Base-by-base conservation (phyloP, 1,140 invertebrate species). In the Drosophila mojavensis region DNA sequence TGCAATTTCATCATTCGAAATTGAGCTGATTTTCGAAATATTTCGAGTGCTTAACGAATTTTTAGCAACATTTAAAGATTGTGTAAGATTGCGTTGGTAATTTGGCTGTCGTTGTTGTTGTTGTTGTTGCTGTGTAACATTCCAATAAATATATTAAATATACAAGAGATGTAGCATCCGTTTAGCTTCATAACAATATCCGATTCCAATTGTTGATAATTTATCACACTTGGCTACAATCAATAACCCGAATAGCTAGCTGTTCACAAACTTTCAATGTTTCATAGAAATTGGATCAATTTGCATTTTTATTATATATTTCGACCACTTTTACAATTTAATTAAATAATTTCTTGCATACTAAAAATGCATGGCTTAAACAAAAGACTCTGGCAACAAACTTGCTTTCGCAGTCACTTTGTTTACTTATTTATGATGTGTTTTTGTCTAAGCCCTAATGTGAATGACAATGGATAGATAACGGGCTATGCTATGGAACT, bases 1-100 rank as follows among this genome's bases (percentile, higher is more conserved):
- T 81, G 66, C 63, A 77, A 84, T 88, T 89, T 89, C 81, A 89
- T 90, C 85, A 89, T 78, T 74, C 61, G 26, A 78, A 89, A 90
- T 89, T 89, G 71, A 56, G 48, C 45, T 20, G 69, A 67, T 73
- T 75, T 75, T 75, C 47, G 60, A 83, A 73, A 68, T 68, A 50
- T 30, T 36, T 64, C 48, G 59, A 43, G 15, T 70, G 70, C 67
- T 70, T 53, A 69, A 51, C 26, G 28, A 56, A 39, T 47, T 68
- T 26, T 20, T 67, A 74, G 75, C 30, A 63, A 30, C 63, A 45
- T 48, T 60, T 61, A 39, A 9, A 72, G 63, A 47, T 64, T 66
- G 64, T 47, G 43, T 50, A 47, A 36, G 69, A 73, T 24, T 24
- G 20, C 3, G 11, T 11, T 11, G 36, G 33, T 9, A 33, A 33